Conservation (phyloP, 2,797 vertebrate genomes). For the Protonibea diacanthus region DNA sequence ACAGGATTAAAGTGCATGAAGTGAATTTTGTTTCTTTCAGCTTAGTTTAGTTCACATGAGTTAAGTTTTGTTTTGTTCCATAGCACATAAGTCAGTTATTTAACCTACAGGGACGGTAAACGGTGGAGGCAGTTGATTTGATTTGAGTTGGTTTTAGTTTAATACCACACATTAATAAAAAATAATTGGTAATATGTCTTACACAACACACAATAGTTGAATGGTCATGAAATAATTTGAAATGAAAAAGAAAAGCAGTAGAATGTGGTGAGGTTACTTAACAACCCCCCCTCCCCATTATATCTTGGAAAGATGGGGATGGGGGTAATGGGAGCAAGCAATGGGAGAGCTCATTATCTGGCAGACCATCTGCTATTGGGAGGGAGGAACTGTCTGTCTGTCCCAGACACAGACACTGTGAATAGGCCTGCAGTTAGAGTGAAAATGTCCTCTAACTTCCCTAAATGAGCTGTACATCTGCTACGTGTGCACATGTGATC, state of each 20-base stretch:
- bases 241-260: conserved; percentile 37
- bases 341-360: conserved; percentile 82
- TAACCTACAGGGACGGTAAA: not conserved
- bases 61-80: not conserved
- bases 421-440: conserved; percentile 61
- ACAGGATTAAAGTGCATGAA: not conserved
- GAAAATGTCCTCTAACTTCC: conserved; percentile 63
- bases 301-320: conserved; percentile 59
- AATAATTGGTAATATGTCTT: conserved; percentile 24
- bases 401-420: conserved; percentile 71
- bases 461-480: conserved; percentile 68
- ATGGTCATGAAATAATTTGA: conserved; percentile 39
- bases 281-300: conserved; percentile 46
- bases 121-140: not conserved
- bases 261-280: conserved; percentile 52
- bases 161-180: not conserved
- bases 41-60: not conserved
- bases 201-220: conserved; percentile 33
- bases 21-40: not conserved
- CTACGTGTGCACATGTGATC: conserved; percentile 20
- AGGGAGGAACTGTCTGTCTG: conserved; percentile 76
- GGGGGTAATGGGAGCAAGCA: conserved; percentile 74
- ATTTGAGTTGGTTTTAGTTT: not conserved
- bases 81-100: not conserved
- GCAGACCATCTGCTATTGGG: conserved; percentile 80